phyloP scores from a whole-genome alignment of 2,113 vertebrate species.

The Synchiropus splendidus region DNA sequence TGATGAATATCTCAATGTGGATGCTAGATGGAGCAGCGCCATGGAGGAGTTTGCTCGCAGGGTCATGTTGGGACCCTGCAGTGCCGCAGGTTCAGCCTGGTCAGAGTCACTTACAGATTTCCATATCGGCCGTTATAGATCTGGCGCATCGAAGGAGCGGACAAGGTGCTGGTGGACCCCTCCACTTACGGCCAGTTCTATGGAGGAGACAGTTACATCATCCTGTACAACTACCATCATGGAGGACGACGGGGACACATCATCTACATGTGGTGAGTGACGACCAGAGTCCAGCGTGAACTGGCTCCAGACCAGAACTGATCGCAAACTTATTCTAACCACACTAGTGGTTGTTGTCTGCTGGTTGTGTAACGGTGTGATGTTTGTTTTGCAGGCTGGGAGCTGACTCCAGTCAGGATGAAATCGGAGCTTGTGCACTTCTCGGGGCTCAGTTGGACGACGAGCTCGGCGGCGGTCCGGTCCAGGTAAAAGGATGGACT shows the following conservation, averaged over 20 bases:
- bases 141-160: slow-evolving; percentile 86
- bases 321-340: too few species aligned
- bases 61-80: too few species aligned
- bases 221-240: slow-evolving; percentile 82
- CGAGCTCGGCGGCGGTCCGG: slow-evolving; percentile 82
- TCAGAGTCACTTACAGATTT: too few species aligned
- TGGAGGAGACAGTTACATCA: slow-evolving; percentile 94
- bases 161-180: slow-evolving; percentile 76
- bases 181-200: slow-evolving; percentile 85
- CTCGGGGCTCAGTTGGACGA: slow-evolving; percentile 83
- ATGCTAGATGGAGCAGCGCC: too few species aligned
- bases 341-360: too few species aligned
- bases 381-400: slow-evolving; percentile 78
- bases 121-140: slow-evolving; percentile 62
- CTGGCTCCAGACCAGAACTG: too few species aligned
- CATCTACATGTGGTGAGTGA: slow-evolving; percentile 91
- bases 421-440: slow-evolving; percentile 81
- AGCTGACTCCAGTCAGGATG: slow-evolving; percentile 80
- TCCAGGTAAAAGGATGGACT: slow-evolving; percentile 74
- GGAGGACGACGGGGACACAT: slow-evolving; percentile 81
- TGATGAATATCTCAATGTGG: too few species aligned
- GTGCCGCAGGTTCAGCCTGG: too few species aligned
- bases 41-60: too few species aligned
- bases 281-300: too few species aligned
- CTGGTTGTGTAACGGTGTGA: too few species aligned